Evolutionary conservation across 2,113 vertebrate genomes (phyloP), one percentile per base, ranked within the genome.

Genomic region (Limanda limanda): DNA sequence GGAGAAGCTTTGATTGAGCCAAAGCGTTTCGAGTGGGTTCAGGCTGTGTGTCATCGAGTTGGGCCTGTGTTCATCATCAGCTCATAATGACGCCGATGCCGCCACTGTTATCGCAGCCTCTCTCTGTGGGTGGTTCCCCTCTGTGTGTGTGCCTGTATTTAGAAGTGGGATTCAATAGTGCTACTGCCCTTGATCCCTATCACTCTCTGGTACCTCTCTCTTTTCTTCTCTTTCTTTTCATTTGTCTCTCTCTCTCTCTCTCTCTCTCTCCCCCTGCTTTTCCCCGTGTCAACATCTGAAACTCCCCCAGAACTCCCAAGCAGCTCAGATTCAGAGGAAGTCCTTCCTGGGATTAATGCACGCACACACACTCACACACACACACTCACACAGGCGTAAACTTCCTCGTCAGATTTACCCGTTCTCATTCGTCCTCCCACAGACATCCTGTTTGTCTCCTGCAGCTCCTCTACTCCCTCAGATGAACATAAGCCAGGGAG

Each of bases 261-360:
- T n/a, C n/a, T n/a, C n/a, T n/a, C n/a, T n/a, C 79, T 78, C 70
- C 75, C 72, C 60, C 72, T 79, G 71, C 84, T 71, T 85, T 79
- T 81, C 54, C 51, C 61, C 48, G 74, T 88, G 87, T 89, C 83
- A 85, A 91, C 60, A 68, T 88, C 84, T 90, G 76, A 47, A 89
- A 89, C 92, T 90, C 91, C 92, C 86, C 86, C 92, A 90, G 87
- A 93, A 90, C 89, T 93, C 91, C 89, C 91, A 92, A 86, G 88
- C 85, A 78, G 89, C 86, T 79, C 67, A 3, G 47, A 83, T 67
- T 80, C 79, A 90, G 88, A 92, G 91, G 92, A 93, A 93, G 92
- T 90, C 87, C 90, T 92, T 92, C 91, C 91, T 93, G 91, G 84
- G 90, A 92, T 91, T 90, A 90, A 87, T 15, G 64, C 80, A 72